A percentile compares a stretch with the other conserved stretches of the same genome.
These are phyloP conservation scores for Atrichornis clamosus DNA, from an alignment of 2,113 vertebrate genomes.

Conservation along the genomic window DNA sequence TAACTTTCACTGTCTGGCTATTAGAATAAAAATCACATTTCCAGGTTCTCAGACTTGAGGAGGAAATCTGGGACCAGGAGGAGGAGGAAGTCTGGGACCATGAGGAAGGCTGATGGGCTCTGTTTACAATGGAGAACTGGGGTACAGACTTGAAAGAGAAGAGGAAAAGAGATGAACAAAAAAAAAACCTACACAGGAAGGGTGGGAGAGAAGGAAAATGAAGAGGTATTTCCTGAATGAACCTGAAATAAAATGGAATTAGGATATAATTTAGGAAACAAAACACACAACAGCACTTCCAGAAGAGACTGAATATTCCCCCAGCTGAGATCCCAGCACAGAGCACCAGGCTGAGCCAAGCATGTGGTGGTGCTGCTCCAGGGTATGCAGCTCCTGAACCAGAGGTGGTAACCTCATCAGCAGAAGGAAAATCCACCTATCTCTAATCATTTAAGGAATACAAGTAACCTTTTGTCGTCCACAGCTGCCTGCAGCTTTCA, in stretches of 20 bases:
- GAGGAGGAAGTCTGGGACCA: background rate
- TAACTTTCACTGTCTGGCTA: background rate
- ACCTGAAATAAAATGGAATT: background rate
- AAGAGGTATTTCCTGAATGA: background rate
- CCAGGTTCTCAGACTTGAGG: background rate
- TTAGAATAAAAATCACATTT: background rate
- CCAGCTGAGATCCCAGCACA: background rate
- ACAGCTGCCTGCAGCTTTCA: background rate
- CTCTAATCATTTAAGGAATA: background rate
- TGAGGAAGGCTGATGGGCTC: background rate
- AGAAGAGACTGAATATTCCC: background rate
- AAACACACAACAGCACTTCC: background rate
- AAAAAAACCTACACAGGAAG: background rate
- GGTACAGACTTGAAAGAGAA: background rate
- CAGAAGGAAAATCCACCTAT: background rate
- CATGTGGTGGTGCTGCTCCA: background rate
- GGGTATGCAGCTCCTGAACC: background rate
- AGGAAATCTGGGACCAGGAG: background rate
- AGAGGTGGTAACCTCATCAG: background rate
- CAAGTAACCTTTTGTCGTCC: background rate
- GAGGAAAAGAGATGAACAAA: background rate
- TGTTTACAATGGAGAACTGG: background rate
- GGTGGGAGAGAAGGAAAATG: background rate
- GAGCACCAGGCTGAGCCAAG: background rate
- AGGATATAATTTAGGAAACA: background rate